Evolutionary conservation across 2,113 vertebrate genomes (phyloP).

Genomic region (Phoenicopterus ruber): DNA sequence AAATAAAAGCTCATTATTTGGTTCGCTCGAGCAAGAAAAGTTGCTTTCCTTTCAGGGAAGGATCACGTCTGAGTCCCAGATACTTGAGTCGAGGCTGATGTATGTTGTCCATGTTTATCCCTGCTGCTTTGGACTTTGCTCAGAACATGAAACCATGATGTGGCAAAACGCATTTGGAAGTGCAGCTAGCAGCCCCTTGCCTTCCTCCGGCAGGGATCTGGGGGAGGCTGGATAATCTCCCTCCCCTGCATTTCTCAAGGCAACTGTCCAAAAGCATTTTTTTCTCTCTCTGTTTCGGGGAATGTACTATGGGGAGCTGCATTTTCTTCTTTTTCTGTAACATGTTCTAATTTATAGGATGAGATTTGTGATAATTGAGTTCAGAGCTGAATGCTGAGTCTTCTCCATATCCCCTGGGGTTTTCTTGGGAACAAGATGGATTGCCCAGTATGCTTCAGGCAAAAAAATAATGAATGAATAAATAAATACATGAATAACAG

Average conservation of each 20-base stretch:
- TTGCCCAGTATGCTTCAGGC: slow-evolving; percentile 20
- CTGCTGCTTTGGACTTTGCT: background rate
- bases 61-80: background rate
- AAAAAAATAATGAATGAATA: slow-evolving; percentile 47
- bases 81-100: background rate
- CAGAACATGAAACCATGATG: background rate
- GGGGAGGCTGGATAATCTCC: background rate
- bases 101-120: fast-evolving
- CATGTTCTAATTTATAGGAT: slow-evolving; percentile 40
- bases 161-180: background rate
- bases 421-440: slow-evolving; percentile 28
- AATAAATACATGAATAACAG: slow-evolving; percentile 50
- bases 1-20: background rate
- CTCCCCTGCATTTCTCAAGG: background rate
- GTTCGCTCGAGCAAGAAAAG: background rate
- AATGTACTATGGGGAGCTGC: background rate
- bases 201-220: background rate
- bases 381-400: background rate
- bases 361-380: slow-evolving; percentile 43
- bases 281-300: background rate
- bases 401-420: background rate
- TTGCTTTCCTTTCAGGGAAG: background rate
- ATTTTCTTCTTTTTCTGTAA: background rate
- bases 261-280: background rate
- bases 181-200: background rate